Conservation (phyloP, 92 coral and sea anemone genomes). For the Meandrina meandrites region DNA sequence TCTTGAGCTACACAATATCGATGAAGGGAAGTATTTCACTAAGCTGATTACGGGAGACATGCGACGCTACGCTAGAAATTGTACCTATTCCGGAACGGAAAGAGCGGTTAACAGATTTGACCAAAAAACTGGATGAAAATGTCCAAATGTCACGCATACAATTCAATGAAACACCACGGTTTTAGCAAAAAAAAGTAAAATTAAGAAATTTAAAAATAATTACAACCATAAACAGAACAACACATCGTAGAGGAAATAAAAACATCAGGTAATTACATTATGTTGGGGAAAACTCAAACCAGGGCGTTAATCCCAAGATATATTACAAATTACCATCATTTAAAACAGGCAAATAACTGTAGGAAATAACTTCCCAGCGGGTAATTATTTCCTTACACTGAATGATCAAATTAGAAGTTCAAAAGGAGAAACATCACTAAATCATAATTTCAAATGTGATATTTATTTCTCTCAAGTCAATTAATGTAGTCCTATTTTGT, state of each 20-base stretch:
- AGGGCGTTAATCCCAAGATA: not conserved
- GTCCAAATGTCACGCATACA: not conserved
- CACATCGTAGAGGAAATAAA: not conserved
- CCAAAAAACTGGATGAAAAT: not conserved
- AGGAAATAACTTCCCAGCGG: not conserved
- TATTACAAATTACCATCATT: not conserved
- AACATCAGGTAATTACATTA: not conserved
- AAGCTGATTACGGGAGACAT: conserved; percentile 7
- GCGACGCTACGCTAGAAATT: not conserved
- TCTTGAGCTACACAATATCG: not conserved
- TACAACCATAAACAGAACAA: not conserved
- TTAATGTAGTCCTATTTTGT: not conserved
- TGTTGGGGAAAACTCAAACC: not conserved
- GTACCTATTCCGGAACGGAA: conserved; percentile 2
- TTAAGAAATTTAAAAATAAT: not conserved
- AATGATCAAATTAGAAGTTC: not conserved
- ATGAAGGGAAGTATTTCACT: not conserved
- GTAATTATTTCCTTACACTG: not conserved
- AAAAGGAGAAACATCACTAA: not conserved
- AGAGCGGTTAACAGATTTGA: not conserved
- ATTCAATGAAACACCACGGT: not conserved
- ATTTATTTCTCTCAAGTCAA: not conserved
- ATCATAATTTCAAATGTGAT: not conserved
- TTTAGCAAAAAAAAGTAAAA: not conserved
- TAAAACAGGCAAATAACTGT: not conserved